Base-by-base conservation (phyloP, 2,888 invertebrate genomes). In the Hololepta plana region DNA sequence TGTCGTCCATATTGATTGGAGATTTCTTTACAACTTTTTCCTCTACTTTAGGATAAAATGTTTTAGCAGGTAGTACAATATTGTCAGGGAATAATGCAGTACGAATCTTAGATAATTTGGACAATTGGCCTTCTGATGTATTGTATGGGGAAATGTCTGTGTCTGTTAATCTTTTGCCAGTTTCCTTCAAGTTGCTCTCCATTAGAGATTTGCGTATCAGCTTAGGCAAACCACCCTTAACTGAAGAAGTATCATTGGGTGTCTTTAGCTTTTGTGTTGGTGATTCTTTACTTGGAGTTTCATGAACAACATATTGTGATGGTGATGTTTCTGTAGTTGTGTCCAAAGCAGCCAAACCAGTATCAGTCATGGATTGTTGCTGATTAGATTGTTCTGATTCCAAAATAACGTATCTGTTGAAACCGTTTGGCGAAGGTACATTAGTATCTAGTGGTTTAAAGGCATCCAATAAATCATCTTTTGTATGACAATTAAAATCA, bases 1-100 rank as follows among this genome's bases (percentile, higher is more conserved):
- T 28, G 23, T 12, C 20, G 28, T 11, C 24, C 17, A 8, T 17
- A 17, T 17, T n/a, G 22, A 27, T 4, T 23, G 21, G n/a, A n/a
- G n/a, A n/a, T 4, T 8, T 16, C n/a, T n/a, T n/a, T n/a, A n/a
- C n/a, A 20, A 21, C 23, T 6, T 17, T 28, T n/a, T 26, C 17
- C 8, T 36, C 39, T 13, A 45, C 44, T 44, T 62, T 64, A 0
- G 63, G 60, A 37, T 68, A 68, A 42, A 68, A 68, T 1, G 59
- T 60, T 41, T 62, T 62, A 0, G 63, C 45, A 1, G 65, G 56
- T 0, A 67, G 25, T 6, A 45, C 44, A 10, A 62, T 58, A 39
- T 63, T 9, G 6, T 47, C 45, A 4, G 48, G 44, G 38, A 55
- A 55, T 12, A 55, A 32, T 4, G 51, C 46, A 4, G 53, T 53